These are phyloP conservation scores for Zele albiditarsus DNA, from an alignment of 2,888 invertebrate genomes.

Conservation along the genomic window DNA sequence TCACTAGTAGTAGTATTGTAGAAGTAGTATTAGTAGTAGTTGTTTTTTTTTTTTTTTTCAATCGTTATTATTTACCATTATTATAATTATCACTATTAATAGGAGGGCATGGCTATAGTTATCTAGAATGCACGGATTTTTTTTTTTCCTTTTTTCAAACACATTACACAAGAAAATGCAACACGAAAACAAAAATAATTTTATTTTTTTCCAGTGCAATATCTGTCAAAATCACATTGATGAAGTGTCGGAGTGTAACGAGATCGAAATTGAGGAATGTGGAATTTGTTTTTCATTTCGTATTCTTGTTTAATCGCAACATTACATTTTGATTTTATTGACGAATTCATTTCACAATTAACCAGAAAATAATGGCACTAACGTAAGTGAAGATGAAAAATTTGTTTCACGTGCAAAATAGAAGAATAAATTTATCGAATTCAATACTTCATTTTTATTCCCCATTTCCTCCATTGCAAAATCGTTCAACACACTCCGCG, in stretches of 20 bases:
- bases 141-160: conserved; percentile 59
- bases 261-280: conserved; percentile 48
- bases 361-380: not conserved
- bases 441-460: not conserved
- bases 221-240: conserved; percentile 69
- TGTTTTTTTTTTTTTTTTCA: conserved; percentile 46
- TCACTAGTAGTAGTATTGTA: conserved; percentile 42
- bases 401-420: not conserved
- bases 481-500: not conserved
- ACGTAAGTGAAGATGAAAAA: not conserved
- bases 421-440: too few species aligned
- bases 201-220: conserved; percentile 48
- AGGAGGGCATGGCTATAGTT: conserved; percentile 59
- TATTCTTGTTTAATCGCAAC: not conserved
- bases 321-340: not conserved
- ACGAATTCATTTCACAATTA: not conserved
- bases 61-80: conserved; percentile 44
- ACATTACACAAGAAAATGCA: conserved; percentile 63
- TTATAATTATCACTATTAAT: conserved; percentile 48
- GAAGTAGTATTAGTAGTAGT: conserved; percentile 42
- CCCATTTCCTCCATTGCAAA: conserved; percentile 20
- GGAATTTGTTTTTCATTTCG: conserved; percentile 21
- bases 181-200: too few species aligned
- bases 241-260: conserved; percentile 59
- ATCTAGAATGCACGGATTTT: conserved; percentile 61